phyloP scores from a whole-genome alignment of 2,888 invertebrate species.

The Galerucella pusilla region DNA sequence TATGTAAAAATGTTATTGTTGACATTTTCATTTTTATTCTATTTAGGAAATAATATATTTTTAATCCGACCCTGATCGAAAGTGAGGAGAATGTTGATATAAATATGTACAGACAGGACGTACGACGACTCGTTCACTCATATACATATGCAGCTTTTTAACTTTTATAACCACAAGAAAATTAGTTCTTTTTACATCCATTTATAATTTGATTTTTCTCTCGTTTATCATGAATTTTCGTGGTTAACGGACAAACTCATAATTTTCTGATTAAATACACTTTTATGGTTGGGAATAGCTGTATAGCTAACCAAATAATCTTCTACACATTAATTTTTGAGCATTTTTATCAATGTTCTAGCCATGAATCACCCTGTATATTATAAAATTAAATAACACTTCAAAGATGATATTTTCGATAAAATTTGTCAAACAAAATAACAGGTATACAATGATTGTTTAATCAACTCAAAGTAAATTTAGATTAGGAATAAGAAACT shows the following conservation, averaged over 20 bases:
- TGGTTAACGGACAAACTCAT: conserved; percentile 6
- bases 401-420: background rate
- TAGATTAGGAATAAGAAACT: conserved; percentile 1
- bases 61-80: background rate
- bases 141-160: conserved; percentile 45
- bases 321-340: background rate
- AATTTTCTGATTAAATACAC: conserved; percentile 7
- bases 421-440: background rate
- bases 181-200: conserved; percentile 51
- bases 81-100: conserved; percentile 13
- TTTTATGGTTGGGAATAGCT: background rate
- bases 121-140: conserved; percentile 1
- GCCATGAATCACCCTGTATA: too few species aligned
- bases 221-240: conserved; percentile 48
- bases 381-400: background rate
- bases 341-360: too few species aligned
- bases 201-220: conserved; percentile 53
- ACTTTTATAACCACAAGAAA: conserved; percentile 52
- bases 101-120: conserved; percentile 12
- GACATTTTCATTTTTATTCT: too few species aligned
- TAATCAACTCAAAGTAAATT: conserved; percentile 18
- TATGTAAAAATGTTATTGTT: too few species aligned
- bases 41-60: background rate
- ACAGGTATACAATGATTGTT: conserved; percentile 3
- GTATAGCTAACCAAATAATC: background rate